Evolutionary conservation across 2,113 vertebrate species (phyloP).

Genomic region (Pterophyllum scalare): DNA sequence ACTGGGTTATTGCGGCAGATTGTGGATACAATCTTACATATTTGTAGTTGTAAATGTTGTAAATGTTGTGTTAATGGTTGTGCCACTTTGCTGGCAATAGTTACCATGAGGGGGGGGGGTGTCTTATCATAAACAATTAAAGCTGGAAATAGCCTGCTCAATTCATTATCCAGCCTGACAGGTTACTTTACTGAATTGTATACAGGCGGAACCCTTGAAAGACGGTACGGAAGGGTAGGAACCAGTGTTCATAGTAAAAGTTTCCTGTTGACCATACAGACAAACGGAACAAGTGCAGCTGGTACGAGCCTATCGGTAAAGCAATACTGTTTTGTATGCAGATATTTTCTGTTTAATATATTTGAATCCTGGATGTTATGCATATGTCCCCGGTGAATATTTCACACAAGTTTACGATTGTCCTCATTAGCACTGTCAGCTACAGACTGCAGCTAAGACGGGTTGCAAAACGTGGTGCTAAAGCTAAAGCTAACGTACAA

Average conservation of each 20-base stretch:
- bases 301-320: neutral
- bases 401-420: neutral
- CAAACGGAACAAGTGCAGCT: neutral
- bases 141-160: too few relatives aligned
- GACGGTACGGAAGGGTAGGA: slow-evolving; percentile 18
- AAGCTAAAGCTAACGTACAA: slow-evolving; percentile 21
- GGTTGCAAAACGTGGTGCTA: neutral
- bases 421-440: neutral
- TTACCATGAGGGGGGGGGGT: neutral
- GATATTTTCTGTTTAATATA: neutral
- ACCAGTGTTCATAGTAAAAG: neutral
- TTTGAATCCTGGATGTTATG: neutral
- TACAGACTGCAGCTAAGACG: neutral
- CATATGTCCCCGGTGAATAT: too few relatives aligned
- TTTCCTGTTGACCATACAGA: slow-evolving; percentile 18
- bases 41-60: neutral
- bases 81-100: neutral
- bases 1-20: neutral
- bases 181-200: neutral
- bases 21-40: neutral
- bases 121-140: neutral
- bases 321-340: neutral
- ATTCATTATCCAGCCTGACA: too few relatives aligned
- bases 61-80: neutral
- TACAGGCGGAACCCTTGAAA: neutral